A percentile compares a stretch with the other conserved stretches of the same genome.
Conservation (phyloP, 2,113 vertebrate genomes). For the Saguinus midas region DNA sequence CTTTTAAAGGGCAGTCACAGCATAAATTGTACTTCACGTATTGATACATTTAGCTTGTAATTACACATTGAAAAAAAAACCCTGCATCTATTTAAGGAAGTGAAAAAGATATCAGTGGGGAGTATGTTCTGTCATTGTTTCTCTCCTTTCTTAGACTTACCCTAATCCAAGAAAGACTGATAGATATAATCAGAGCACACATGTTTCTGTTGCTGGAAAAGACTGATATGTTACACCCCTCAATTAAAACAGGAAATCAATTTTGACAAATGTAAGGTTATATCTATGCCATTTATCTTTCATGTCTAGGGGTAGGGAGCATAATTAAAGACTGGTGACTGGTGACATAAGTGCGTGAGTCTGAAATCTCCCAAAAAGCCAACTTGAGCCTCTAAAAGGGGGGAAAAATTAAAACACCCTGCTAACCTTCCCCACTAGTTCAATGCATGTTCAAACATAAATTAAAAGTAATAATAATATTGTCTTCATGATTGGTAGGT, state of each 20-base stretch:
- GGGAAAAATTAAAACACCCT: neutral
- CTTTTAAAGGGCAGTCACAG: conserved; percentile 70
- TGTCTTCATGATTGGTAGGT: conserved; percentile 61
- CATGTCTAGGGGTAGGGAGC: conserved; percentile 78
- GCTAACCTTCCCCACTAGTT: neutral
- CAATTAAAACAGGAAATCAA: conserved; percentile 84
- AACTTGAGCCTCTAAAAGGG: conserved; percentile 24
- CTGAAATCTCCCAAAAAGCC: conserved; percentile 75
- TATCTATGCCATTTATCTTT: conserved; percentile 80
- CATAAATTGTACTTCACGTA: conserved; percentile 69
- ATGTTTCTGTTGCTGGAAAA: conserved; percentile 79
- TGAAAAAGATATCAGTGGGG: conserved; percentile 78
- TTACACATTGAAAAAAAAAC: conserved; percentile 52
- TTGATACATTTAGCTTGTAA: conserved; percentile 77
- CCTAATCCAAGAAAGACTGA: conserved; percentile 76
- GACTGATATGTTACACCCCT: conserved; percentile 79
- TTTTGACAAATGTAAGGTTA: conserved; percentile 83
- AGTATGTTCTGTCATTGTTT: conserved; percentile 67
- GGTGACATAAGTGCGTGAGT: conserved; percentile 78
- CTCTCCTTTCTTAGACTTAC: conserved; percentile 61
- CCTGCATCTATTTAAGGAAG: conserved; percentile 79
- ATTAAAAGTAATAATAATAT: neutral
- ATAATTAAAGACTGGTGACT: conserved; percentile 79
- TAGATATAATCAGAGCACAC: conserved; percentile 82
- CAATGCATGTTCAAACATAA: conserved; percentile 56